Conservation (phyloP, 2,888 invertebrate genomes). For the Pheosia gnoma region DNA sequence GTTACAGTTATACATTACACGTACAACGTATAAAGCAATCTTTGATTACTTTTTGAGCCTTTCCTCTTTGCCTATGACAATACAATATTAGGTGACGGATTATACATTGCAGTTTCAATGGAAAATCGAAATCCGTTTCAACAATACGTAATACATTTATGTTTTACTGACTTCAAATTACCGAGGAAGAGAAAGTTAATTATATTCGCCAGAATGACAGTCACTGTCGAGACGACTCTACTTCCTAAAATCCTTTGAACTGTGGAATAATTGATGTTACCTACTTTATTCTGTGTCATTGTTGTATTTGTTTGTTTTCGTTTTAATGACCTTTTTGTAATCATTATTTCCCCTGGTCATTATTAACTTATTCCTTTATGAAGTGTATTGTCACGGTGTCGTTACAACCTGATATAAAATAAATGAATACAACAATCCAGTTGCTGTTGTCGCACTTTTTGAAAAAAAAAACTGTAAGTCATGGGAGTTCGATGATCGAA, state of each 20-base stretch:
- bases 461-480: too few relatives aligned
- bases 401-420: too few relatives aligned
- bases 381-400: neutral
- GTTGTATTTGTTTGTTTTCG: conserved; percentile 10
- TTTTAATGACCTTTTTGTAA: neutral
- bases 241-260: conserved; percentile 66
- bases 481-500: too few relatives aligned
- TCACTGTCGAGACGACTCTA: conserved; percentile 51
- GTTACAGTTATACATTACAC: too few relatives aligned
- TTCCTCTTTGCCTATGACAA: too few relatives aligned
- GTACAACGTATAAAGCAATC: too few relatives aligned
- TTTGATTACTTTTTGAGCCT: too few relatives aligned
- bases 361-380: conserved; percentile 6
- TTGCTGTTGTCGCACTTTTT: too few relatives aligned
- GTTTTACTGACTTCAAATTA: conserved; percentile 57
- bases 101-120: neutral
- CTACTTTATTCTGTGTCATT: conserved; percentile 23
- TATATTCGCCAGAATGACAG: conserved; percentile 65
- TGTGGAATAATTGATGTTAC: conserved; percentile 65
- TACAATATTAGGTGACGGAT: too few relatives aligned
- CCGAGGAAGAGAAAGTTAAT: conserved; percentile 70
- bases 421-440: too few relatives aligned
- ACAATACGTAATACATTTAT: conserved; percentile 56
- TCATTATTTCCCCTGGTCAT: too few relatives aligned
- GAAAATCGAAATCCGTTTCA: neutral